Base-by-base conservation (phyloP, 2,113 vertebrate genomes). In the Sprattus sprattus region DNA sequence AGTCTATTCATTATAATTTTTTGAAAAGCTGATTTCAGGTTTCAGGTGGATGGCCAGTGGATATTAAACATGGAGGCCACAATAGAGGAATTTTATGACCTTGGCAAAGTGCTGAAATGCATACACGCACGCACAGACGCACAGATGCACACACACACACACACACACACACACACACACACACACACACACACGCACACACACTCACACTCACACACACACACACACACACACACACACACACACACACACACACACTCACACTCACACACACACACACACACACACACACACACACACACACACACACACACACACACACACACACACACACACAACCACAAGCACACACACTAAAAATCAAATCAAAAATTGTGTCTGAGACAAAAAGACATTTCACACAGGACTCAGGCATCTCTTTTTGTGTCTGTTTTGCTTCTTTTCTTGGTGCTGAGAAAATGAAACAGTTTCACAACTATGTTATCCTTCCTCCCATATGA, bases 121-220 rank as follows among this genome's bases (percentile, higher is more conserved):
- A 60, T 20, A 84, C 82, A 88, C 87, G 11, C 25, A 52, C 11
- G 16, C 11, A 1, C 50, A 52, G 3, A 11, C 11, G 15, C 54
- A 20, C 54, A 57, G 18, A 60, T 20, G 22, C 54, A 60, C 54
- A 22, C 54, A 54, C 1, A 54, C 1, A 18, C 50, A 54, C 50
- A 54, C 16, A 16, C 50, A 16, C 50, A 16, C 50, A 54, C 54
- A 54, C 13, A 54, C 15, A 54, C 52, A 54, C 52, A 54, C 16
- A 54, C 52, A 54, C 52, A 54, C 52, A 54, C 54, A 60, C 54
- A 84, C 82, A 88, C 87, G 50, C 47, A 52, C 46, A 82, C 49
- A 11, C 32, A 13, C 25, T 28, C 50, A 52, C 50, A 52, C 50
- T 1, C 50, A 13, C 50, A 52, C 16, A 0, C 52, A 57, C 52